Percentiles rank a stretch among this genome's conserved stretches.
Conservation (phyloP, 2,888 invertebrate genomes). For the Scaeva pyrastri region DNA sequence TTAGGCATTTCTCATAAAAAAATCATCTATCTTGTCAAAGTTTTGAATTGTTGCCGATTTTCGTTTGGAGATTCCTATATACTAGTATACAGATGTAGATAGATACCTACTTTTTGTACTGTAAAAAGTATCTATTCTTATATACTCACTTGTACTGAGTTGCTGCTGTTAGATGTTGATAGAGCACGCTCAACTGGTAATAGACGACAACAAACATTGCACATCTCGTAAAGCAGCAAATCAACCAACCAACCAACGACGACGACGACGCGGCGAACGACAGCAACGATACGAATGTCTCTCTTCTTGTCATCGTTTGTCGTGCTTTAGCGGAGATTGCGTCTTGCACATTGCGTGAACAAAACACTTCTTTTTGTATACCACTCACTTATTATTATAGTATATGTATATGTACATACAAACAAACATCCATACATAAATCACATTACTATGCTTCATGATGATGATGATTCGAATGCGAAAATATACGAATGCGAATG, state of each 20-base stretch:
- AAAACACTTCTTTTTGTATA: conserved; percentile 58
- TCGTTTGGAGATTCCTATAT: conserved; percentile 25
- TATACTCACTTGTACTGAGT: too few species aligned
- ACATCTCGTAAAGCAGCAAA: conserved; percentile 6
- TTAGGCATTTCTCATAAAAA: conserved; percentile 73
- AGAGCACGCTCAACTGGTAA: conserved; percentile 55
- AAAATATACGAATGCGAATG: conserved; percentile 29
- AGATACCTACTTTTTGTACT: background rate
- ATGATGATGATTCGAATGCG: background rate
- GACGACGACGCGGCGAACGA: too few species aligned
- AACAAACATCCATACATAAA: background rate
- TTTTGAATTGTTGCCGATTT: conserved; percentile 74
- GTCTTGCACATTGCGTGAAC: conserved; percentile 61
- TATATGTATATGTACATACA: background rate
- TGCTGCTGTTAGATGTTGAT: background rate
- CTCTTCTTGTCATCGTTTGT: conserved; percentile 72
- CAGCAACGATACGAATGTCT: conserved; percentile 32
- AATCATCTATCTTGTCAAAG: conserved; percentile 73
- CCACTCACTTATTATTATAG: background rate
- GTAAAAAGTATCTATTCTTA: background rate
- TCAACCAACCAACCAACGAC: background rate
- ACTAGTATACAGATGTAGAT: background rate
- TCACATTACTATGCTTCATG: background rate
- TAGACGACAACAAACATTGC: conserved; percentile 58
- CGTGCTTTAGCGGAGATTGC: conserved; percentile 42